Evolutionary conservation across 2,888 invertebrate genomes (phyloP), one percentile per base, ranked within the genome.

Genomic region (Morpho achilles): DNA sequence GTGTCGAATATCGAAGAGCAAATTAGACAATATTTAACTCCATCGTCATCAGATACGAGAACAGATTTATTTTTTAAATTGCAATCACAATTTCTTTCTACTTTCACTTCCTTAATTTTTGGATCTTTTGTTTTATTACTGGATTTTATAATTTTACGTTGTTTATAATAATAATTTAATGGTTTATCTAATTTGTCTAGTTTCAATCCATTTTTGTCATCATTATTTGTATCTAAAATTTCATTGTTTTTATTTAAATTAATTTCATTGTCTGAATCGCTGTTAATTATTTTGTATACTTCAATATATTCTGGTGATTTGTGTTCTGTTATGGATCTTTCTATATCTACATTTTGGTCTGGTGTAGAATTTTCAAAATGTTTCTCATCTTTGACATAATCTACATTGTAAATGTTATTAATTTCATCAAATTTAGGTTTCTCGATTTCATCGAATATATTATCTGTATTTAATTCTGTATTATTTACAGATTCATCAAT

Each of bases 1-100:
- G 75, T 73, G 45, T 79, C 75, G 45, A 77, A 79, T 50, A 80
- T 76, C 0, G 73, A 73, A 0, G 79, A 79, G 50, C 80, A 80
- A 7, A 73, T 69, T n/a, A 72, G 55, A 40, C 80, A 80, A 56
- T 79, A 79, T 55, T 76, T 76, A 0, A 77, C 66, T 5, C 67
- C 70, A 16, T 70, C 68, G 7, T 66, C 66, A 8, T 70, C 65
- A 0, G 70, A 69, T 1, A 74, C 69, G 0, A 70, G 63, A n/a
- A 73, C 73, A 3, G 66, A 61, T 51, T 63, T 70, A 39, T 64
- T 67, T 61, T 60, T 51, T 55, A 65, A 6, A 59, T 51, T 58
- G 7, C 56, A 64, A 43, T 51, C 47, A 22, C 50, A 54, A 7
- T 51, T 23, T 10, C n/a, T 44, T 32, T 23, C 50, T 32, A 32